A percentile compares a stretch with the other conserved stretches of the same genome.
Evolutionary conservation across 2,888 invertebrate species (phyloP).

Genomic region (Vandiemenella viatica): DNA sequence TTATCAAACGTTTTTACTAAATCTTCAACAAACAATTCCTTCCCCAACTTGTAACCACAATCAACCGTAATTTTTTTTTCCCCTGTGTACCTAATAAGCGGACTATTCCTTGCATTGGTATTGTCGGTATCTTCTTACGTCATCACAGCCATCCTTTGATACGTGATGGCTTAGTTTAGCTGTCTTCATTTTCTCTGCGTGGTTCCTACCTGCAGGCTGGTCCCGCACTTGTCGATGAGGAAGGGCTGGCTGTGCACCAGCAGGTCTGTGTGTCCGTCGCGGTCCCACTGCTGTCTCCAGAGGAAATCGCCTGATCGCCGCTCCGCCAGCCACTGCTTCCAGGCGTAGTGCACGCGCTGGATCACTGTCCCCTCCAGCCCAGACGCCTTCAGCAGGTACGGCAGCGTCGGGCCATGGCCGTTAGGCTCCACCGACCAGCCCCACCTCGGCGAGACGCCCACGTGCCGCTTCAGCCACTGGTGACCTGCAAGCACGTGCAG

Average conservation of each 20-base stretch:
- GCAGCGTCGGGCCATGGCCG: slow-evolving; percentile 88
- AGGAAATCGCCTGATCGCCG: slow-evolving; percentile 80
- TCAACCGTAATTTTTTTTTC: no score
- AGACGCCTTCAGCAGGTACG: slow-evolving; percentile 70
- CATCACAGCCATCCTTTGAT: no score
- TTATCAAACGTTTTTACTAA: no score
- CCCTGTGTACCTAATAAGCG: no score
- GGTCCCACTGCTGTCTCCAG: slow-evolving; percentile 78
- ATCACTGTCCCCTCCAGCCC: slow-evolving; percentile 81
- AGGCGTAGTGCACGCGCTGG: slow-evolving; percentile 86
- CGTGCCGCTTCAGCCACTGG: slow-evolving; percentile 71
- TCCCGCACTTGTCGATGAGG: slow-evolving; percentile 93
- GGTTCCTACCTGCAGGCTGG: slow-evolving; percentile 55
- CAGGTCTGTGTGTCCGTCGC: slow-evolving; percentile 36
- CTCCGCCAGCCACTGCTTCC: slow-evolving; percentile 87
- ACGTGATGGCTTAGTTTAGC: no score
- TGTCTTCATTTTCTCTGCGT: no score
- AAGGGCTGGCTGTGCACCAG: slow-evolving; percentile 90
- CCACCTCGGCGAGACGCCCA: slow-evolving; percentile 59
- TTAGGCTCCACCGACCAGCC: slow-evolving; percentile 98
- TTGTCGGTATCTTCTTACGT: no score
- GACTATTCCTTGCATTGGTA: no score
- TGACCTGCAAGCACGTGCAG: slow-evolving; percentile 70
- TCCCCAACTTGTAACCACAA: no score
- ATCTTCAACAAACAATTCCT: no score